Evolutionary conservation across 1,140 invertebrate genomes (phyloP), one percentile per base, ranked within the genome.

Genomic region (Asobara japonica): DNA sequence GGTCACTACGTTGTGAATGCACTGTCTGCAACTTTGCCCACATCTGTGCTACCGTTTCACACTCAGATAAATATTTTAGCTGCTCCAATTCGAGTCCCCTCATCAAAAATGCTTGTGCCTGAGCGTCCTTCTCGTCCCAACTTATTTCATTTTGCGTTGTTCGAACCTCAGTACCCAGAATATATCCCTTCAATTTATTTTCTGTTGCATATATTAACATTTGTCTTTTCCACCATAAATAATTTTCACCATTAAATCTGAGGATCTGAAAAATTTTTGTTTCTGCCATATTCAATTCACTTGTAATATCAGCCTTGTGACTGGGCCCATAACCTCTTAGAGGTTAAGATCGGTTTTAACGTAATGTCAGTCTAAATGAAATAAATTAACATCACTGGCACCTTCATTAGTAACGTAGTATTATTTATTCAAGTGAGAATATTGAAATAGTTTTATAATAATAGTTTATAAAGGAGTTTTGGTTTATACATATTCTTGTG

Each of bases 1-100:
- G 69, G 41, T 77, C 77, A 27, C 75, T 78, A 33, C 74, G 70
- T 31, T 76, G 60, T 11, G 72, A 38, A 65, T 75, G 75, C n/a
- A 78, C 56, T 11, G 72, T 74, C 11, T 25, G 22, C 0, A 77
- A 56, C 5, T 68, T 33, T 31, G 65, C 13, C 75, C 62, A 77
- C 69, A 78, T 76, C 11, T 66, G 22, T 25, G 76, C 69, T 18
- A 74, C 70, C 6, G 72, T 75, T 13, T 41, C 36, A 41, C 36
- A 41, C 10, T 41, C 36, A 4, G 36, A 41, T 41, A 41, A 41
- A 41, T 41, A 41, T 11, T 41, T 41, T 11, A 41, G n/a, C 36
- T 41, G 75, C 3, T 78, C 73, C 18, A 74, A 33, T 36, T 75
- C 75, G 10, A 77, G 48, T 10, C 69, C 74, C n/a, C 64, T 33